These are phyloP conservation scores for Dendropsophus ebraccatus DNA, from an alignment of 2,113 vertebrate species.

Conservation along the genomic window DNA sequence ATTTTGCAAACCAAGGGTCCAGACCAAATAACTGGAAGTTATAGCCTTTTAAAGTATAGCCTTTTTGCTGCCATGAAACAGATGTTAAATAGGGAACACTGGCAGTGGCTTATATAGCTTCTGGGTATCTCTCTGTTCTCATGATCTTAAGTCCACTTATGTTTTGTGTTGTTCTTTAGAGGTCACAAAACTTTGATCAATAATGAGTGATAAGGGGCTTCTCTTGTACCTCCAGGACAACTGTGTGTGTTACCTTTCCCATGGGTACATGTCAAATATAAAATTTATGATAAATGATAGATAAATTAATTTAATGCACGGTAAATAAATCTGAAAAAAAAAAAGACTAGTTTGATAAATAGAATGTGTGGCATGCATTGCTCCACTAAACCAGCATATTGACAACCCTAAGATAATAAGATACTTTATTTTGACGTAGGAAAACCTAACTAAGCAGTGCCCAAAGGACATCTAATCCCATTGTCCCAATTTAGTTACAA, in stretches of 20 bases:
- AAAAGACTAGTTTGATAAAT: too few species aligned
- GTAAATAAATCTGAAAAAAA: conserved; percentile 4
- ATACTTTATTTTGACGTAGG: not conserved
- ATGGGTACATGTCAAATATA: conserved; percentile 62
- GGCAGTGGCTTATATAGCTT: conserved; percentile 78
- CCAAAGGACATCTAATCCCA: too few species aligned
- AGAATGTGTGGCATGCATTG: too few species aligned
- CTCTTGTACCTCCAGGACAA: conserved; percentile 72
- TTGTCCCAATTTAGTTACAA: too few species aligned
- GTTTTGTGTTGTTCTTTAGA: conserved; percentile 81
- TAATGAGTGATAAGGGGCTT: conserved; percentile 76
- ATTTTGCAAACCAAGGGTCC: conserved; percentile 61
- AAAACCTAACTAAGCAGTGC: not conserved
- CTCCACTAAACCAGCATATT: not conserved
- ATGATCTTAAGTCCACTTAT: conserved; percentile 83
- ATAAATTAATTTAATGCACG: conserved; percentile 46
- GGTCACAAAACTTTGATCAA: conserved; percentile 84
- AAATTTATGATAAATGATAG: conserved; percentile 25
- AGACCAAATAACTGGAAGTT: conserved; percentile 76
- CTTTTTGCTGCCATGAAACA: conserved; percentile 80
- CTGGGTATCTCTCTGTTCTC: conserved; percentile 84
- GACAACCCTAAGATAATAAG: not conserved
- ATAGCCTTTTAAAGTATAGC: conserved; percentile 73
- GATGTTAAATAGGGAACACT: conserved; percentile 80
- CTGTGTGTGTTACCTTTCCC: conserved; percentile 69